A percentile compares a stretch with the other conserved stretches of the same genome.
Conservation (phyloP, 2,113 vertebrate species). For the Dromaius novaehollandiae region DNA sequence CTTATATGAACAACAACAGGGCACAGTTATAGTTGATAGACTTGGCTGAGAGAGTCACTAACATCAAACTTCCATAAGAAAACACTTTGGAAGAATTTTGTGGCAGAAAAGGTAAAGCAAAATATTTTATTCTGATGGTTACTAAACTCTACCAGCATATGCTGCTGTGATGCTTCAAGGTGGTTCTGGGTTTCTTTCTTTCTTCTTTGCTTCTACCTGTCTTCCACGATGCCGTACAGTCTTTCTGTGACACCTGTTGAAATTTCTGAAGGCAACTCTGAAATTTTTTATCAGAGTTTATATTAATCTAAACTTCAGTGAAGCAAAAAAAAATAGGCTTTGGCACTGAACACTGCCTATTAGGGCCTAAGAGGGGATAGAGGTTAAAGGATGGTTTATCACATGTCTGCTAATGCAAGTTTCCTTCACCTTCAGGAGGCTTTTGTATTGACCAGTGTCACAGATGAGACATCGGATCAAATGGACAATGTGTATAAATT, state of each 20-base stretch:
- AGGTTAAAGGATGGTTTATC: not conserved
- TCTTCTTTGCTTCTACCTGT: not conserved
- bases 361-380: fast-evolving
- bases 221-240: fast-evolving
- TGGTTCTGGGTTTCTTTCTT: not conserved
- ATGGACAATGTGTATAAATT: not conserved
- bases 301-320: not conserved
- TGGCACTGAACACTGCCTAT: not conserved
- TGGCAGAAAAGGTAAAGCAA: not conserved
- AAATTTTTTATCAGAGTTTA: not conserved
- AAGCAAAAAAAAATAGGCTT: not conserved
- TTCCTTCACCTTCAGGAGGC: not conserved
- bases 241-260: not conserved
- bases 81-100: not conserved
- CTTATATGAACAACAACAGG: not conserved
- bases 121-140: not conserved
- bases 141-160: not conserved
- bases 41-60: not conserved
- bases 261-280: too few relatives aligned
- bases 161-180: not conserved
- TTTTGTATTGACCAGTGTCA: not conserved
- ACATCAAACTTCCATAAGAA: not conserved
- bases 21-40: not conserved
- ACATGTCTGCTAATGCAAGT: not conserved
- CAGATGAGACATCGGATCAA: not conserved